Conservation (phyloP, 1,140 invertebrate genomes). For the Aphidius gifuensis region DNA sequence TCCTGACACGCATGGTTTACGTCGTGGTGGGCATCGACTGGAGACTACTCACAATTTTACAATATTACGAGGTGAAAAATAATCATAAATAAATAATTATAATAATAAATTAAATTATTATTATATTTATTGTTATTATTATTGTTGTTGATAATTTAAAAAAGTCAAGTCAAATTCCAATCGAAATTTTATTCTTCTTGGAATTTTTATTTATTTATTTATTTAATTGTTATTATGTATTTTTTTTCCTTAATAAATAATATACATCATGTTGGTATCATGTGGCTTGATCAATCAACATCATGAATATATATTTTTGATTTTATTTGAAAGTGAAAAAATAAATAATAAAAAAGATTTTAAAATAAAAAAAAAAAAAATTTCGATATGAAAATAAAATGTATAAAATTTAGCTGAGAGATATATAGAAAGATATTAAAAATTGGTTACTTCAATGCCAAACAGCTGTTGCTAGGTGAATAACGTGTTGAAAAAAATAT, state of each 20-base stretch:
- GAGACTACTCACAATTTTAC: slow-evolving; percentile 3
- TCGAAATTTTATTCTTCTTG: not conserved
- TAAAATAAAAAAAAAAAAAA: not conserved
- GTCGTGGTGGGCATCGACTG: slow-evolving; percentile 39
- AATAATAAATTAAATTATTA: too few species aligned
- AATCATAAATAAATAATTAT: not conserved
- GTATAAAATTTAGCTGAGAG: too few species aligned
- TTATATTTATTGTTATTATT: too few species aligned
- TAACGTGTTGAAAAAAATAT: slow-evolving; percentile 22
- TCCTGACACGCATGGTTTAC: slow-evolving; percentile 51
- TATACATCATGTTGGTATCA: not conserved
- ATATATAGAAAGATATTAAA: not conserved
- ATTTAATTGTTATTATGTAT: not conserved
- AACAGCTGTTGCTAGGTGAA: slow-evolving; percentile 34
- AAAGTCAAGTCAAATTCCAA: too few species aligned
- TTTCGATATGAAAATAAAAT: not conserved
- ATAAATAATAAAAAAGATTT: not conserved
- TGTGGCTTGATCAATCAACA: not conserved
- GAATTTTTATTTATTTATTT: not conserved
- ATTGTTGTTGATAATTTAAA: not conserved
- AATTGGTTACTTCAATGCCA: slow-evolving; percentile 23
- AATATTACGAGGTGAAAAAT: not conserved
- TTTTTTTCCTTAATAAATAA: slow-evolving; percentile 1
- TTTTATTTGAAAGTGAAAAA: not conserved
- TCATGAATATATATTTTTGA: not conserved